phyloP scores from a whole-genome alignment of 2,113 vertebrate genomes.

The Rhizomys pruinosus region DNA sequence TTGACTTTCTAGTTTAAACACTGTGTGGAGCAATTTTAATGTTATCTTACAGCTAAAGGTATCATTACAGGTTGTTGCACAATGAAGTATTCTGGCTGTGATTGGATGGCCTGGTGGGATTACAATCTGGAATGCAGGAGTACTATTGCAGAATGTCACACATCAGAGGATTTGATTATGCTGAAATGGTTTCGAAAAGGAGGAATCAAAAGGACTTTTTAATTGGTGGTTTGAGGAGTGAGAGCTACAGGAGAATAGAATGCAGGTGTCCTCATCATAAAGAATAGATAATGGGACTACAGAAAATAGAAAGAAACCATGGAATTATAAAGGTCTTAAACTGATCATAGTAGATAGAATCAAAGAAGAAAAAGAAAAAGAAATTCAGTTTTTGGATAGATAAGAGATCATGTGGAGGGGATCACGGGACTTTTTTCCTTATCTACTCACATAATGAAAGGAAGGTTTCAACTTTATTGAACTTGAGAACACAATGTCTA shows the following conservation, averaged over 20 bases:
- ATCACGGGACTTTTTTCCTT: neutral
- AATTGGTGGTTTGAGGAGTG: neutral
- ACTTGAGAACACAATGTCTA: neutral
- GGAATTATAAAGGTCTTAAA: neutral
- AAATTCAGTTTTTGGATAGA: neutral
- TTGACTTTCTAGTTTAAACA: slow-evolving; percentile 10
- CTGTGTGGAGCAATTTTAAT: neutral
- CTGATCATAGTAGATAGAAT: neutral
- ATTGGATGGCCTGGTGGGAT: neutral
- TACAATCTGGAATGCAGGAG: neutral
- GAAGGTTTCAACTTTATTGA: too few species aligned
- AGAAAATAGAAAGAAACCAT: neutral
- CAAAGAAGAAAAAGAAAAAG: neutral
- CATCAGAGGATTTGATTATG: neutral
- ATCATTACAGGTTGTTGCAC: neutral
- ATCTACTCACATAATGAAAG: neutral
- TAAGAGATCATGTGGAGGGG: too few species aligned
- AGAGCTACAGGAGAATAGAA: neutral
- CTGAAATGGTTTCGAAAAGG: neutral
- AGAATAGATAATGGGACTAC: neutral
- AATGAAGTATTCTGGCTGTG: neutral
- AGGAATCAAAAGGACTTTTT: neutral
- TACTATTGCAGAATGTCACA: neutral
- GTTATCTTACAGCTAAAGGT: neutral
- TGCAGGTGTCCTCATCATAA: neutral